Conservation (phyloP, 2,113 vertebrate genomes). For the Furnarius figulus region DNA sequence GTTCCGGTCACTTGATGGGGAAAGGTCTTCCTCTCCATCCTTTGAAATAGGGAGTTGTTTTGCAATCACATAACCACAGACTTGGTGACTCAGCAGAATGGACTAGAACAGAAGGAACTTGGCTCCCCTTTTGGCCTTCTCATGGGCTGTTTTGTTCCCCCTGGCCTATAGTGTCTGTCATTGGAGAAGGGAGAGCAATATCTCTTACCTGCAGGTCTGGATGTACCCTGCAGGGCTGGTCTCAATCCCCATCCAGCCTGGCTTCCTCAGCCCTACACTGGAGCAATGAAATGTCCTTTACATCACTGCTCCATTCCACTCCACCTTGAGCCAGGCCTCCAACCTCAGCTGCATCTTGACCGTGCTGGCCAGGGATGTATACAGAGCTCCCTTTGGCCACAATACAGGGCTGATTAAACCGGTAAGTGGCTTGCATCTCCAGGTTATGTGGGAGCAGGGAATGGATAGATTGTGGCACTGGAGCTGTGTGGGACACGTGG, state of each 20-base stretch:
- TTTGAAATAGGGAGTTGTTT: not conserved
- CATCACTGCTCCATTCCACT: not conserved
- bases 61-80: not conserved
- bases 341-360: not conserved
- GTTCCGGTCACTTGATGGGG: not conserved
- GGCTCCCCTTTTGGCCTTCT: not conserved
- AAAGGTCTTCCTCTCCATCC: not conserved
- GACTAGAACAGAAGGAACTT: not conserved
- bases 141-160: not conserved
- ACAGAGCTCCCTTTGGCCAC: not conserved
- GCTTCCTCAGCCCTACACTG: not conserved
- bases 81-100: not conserved
- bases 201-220: not conserved
- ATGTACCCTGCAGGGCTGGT: not conserved
- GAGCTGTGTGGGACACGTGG: not conserved
- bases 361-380: not conserved
- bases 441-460: not conserved
- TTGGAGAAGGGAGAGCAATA: not conserved
- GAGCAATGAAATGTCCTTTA: not conserved
- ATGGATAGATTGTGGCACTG: not conserved
- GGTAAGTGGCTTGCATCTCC: not conserved
- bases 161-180: not conserved
- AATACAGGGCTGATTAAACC: not conserved
- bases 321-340: not conserved
- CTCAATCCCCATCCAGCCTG: not conserved